These are phyloP conservation scores for Athetis lepigone DNA, from an alignment of 2,888 invertebrate genomes.

Conservation along the genomic window DNA sequence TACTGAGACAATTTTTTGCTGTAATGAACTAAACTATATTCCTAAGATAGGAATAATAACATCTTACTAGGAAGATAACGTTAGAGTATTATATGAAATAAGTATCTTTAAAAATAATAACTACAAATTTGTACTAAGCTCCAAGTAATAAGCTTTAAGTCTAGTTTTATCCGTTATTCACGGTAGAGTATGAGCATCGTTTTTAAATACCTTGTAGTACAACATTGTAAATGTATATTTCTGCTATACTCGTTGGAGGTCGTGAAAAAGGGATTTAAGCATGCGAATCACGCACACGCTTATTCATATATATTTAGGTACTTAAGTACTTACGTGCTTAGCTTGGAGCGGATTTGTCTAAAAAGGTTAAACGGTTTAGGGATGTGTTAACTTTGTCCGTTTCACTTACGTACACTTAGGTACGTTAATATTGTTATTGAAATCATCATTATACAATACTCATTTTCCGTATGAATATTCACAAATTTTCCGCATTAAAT, in stretches of 20 bases:
- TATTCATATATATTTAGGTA: slow-evolving; percentile 3
- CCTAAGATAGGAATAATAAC: too few species aligned
- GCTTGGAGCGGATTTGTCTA: slow-evolving; percentile 1
- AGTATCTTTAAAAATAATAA: too few species aligned
- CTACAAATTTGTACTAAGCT: neutral
- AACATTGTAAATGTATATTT: neutral
- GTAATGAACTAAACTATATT: too few species aligned
- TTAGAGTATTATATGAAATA: too few species aligned
- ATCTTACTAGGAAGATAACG: too few species aligned
- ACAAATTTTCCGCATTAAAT: neutral
- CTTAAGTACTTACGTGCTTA: neutral
- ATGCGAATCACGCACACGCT: neutral
- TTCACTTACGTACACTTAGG: neutral
- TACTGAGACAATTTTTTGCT: neutral
- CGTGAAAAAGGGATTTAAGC: slow-evolving; percentile 1
- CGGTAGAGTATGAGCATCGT: too few species aligned
- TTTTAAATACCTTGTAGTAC: too few species aligned
- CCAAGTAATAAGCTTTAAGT: too few species aligned
- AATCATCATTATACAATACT: neutral
- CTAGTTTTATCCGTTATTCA: neutral
- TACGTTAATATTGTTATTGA: neutral
- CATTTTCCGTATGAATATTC: slow-evolving; percentile 2
- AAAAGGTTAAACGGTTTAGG: neutral
- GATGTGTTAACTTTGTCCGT: neutral
- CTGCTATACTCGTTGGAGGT: neutral